phyloP scores from a whole-genome alignment of 2,113 vertebrate genomes.

The Brienomyrus longianalis region DNA sequence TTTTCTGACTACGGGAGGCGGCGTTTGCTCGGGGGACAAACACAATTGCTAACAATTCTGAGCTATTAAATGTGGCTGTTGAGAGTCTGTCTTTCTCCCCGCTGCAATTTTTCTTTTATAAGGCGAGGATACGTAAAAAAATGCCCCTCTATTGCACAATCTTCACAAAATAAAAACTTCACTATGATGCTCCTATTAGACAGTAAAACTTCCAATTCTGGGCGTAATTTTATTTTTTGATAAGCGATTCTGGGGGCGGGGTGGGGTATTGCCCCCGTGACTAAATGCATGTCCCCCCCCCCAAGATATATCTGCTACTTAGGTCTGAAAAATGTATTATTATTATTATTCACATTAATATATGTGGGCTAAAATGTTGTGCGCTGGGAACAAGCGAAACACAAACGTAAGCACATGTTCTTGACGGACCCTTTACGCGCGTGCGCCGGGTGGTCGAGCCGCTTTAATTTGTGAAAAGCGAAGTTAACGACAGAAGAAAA shows the following conservation, averaged over 20 bases:
- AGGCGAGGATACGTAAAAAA: not conserved
- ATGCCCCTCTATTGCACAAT: not conserved
- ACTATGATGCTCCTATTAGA: not conserved
- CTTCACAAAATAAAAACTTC: not conserved
- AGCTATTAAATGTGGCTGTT: not conserved
- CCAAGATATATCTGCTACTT: too few species aligned
- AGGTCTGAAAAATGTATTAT: too few species aligned
- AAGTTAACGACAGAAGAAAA: too few species aligned
- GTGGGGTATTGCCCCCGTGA: too few species aligned
- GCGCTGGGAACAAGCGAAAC: too few species aligned
- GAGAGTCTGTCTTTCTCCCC: not conserved
- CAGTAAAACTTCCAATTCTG: not conserved
- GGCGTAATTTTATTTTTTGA: not conserved
- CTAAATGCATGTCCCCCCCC: too few species aligned
- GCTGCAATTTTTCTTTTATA: not conserved
- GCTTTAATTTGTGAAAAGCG: too few species aligned
- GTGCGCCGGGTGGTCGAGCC: too few species aligned
- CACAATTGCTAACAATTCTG: not conserved
- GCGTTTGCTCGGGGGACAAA: not conserved
- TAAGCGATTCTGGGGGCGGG: not conserved
- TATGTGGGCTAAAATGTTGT: too few species aligned
- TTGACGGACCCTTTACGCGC: too few species aligned
- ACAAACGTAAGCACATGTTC: too few species aligned
- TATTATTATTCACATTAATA: too few species aligned
- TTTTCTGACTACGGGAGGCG: not conserved